Evolutionary conservation across 2,888 invertebrate genomes (phyloP), one percentile per base, ranked within the genome.

Genomic region (Dasypogon diadema): DNA sequence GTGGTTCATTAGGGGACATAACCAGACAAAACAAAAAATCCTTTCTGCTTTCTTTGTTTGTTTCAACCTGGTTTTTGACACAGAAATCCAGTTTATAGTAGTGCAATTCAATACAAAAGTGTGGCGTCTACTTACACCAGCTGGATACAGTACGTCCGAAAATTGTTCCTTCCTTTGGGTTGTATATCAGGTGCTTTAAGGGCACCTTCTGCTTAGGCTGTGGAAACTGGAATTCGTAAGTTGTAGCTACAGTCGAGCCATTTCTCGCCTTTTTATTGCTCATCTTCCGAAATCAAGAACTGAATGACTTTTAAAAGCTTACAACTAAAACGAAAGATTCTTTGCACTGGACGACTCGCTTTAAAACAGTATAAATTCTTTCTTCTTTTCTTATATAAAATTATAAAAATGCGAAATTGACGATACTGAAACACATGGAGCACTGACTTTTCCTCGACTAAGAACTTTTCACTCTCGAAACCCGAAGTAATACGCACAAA

Each of bases 51-150:
- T n/a, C n/a, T n/a, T n/a, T n/a, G n/a, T n/a, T n/a, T n/a, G n/a
- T n/a, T n/a, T n/a, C n/a, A n/a, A n/a, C n/a, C n/a, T n/a, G n/a
- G n/a, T n/a, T n/a, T n/a, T n/a, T n/a, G n/a, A n/a, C n/a, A n/a
- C n/a, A n/a, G n/a, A n/a, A n/a, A n/a, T n/a, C n/a, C n/a, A n/a
- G n/a, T n/a, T n/a, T n/a, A n/a, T n/a, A n/a, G n/a, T n/a, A n/a
- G n/a, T n/a, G n/a, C n/a, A n/a, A n/a, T n/a, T n/a, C n/a, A n/a
- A n/a, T n/a, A n/a, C n/a, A n/a, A n/a, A n/a, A n/a, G n/a, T n/a
- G n/a, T n/a, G n/a, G n/a, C n/a, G n/a, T 30, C 30, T 3, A 82
- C 84, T 85, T 81, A 86, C 86, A 83, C 86, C 86, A 86, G 81
- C 82, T 85, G 77, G 80, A 81, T 12, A 78, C 78, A 51, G 85